phyloP scores from a whole-genome alignment of 2,113 vertebrate species.

The Camarhynchus parvulus region DNA sequence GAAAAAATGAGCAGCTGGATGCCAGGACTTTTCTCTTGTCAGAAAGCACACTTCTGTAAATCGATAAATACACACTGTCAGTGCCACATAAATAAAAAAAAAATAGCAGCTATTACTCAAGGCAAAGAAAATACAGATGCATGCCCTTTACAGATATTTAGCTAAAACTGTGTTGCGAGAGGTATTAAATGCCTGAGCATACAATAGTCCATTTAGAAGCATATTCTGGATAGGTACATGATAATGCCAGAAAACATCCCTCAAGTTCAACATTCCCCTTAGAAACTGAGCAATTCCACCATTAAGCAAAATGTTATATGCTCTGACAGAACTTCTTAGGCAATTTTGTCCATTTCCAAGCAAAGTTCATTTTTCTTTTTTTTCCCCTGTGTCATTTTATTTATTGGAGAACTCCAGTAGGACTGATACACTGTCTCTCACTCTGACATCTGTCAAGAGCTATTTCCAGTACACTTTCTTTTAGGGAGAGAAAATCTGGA shows the following conservation, averaged over 20 bases:
- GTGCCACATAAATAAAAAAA: background rate
- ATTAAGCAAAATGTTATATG: background rate
- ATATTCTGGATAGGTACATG: background rate
- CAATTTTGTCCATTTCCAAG: background rate
- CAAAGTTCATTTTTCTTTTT: background rate
- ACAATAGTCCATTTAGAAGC: background rate
- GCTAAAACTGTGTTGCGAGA: background rate
- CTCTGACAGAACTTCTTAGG: background rate
- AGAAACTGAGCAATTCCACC: background rate
- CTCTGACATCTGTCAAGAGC: background rate
- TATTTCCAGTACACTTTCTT: background rate
- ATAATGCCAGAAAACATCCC: background rate
- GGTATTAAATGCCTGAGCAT: background rate
- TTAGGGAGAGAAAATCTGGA: background rate
- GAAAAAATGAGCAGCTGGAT: background rate
- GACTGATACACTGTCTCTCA: background rate
- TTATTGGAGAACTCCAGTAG: background rate
- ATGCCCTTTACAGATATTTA: background rate
- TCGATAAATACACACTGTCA: background rate
- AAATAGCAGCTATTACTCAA: background rate
- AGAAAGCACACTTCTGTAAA: background rate
- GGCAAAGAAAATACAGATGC: background rate
- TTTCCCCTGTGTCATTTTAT: fast-evolving
- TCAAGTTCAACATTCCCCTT: background rate
- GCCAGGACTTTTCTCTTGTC: background rate